Evolutionary conservation across 2,113 vertebrate genomes (phyloP), one percentile per base, ranked within the genome.

Genomic region (Lasiurus cinereus): DNA sequence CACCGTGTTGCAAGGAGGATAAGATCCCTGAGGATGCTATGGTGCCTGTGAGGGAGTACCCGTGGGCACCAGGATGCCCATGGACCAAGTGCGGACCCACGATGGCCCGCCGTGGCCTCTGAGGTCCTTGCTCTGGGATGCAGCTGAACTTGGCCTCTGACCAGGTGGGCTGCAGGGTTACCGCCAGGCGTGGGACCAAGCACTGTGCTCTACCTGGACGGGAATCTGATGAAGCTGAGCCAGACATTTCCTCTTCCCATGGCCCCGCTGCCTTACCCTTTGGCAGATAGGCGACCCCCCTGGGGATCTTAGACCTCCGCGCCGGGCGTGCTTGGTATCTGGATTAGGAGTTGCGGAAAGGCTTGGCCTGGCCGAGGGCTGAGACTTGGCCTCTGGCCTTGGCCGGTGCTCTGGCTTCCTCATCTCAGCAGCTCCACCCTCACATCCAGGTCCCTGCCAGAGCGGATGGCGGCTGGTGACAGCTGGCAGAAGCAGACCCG

Each of bases 41-140:
- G 19, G 59, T 5, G 0, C 12, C 46, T 84, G 43, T 0, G 7
- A 66, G 10, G 36, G 66, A 73, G 27, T 0, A 0, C 3, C 22
- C 15, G 2, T 48, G 22, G 12, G 31, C 3, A 36, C 48, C 21
- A 9, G 59, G 3, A 21, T 27, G 33, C 15, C 76, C 52, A 29
- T 77, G 52, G 48, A 29, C 52, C 72, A 73, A 54, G 48, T 21
- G 6, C 43, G 78, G 24, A 70, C 29, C 9, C 2, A 9, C 0
- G 33, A 5, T 39, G 39, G 16, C 6, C 18, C 10, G 7, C 18
- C 6, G 24, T 27, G 59, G 59, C 59, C 59, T 62, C 22, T 27
- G 18, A 67, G 16, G 24, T 29, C 72, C 54, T 36, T 36, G 12
- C 9, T 39, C 54, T 0, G 2, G 21, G 8, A 13, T 79, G 24